Base-by-base conservation (phyloP, 2,888 invertebrate species). In the Papilio demoleus region DNA sequence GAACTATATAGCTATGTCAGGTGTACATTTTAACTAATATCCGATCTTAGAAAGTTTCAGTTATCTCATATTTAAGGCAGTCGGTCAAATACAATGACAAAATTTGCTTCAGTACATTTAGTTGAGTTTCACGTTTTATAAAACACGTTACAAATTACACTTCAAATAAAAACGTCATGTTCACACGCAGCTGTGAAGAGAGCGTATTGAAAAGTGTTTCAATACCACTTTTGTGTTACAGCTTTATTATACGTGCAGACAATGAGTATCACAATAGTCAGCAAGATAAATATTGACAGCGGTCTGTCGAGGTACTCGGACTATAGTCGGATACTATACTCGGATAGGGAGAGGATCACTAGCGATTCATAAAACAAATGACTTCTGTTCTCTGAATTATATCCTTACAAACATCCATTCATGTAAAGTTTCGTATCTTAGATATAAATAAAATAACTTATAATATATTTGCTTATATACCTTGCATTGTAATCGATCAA, bases 181-280 rank as follows among this genome's bases (percentile, higher is more conserved):
- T 50, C 50, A 50, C 22, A 22, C 50, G 22, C 50, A 50, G 50
- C 50, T 50, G 50, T 50, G 50, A 50, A 47, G 47, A 24, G 47
- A 47, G 47, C 11, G 47, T 9, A 22, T 24, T 24, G 14, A 47
- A 47, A 22, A 22, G 22, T 24, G 24, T 24, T 14, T 14, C 12
- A 50, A 50, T 24, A 14, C 5, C 40, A n/a, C 40, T 17, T 19
- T 1, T 19, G 19, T 19, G 42, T 8, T 19, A 45, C 17, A 45
- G 42, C 17, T 45, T 45, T 19, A 19, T 2, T 45, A 19, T 19
- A 45, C 9, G 42, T 42, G 1, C 9, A 40, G 2, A 40, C 6
- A 40, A 6, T 1, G 3, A 17, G 5, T 40, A 40, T 6, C 1
- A 40, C 40, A 40, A 17, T 40, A 40, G 42, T 45, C 19, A 19